Evolutionary conservation across 2,113 vertebrate species (phyloP).

Genomic region (Smithornis capensis): DNA sequence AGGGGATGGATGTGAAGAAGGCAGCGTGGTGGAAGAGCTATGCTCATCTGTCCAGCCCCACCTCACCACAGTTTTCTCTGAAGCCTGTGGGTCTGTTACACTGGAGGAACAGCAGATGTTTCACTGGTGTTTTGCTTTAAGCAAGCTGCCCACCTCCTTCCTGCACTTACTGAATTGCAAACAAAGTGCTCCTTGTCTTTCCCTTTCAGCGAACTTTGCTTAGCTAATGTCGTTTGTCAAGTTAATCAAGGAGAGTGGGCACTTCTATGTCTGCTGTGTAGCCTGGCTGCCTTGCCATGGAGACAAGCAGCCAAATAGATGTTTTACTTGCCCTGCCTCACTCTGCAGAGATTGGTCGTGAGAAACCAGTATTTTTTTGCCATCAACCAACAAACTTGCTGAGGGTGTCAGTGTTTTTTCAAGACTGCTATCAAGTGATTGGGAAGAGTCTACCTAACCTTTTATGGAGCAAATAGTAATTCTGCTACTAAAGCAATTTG

Average conservation of each 20-base stretch:
- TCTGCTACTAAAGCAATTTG: not conserved
- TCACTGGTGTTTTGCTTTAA: not conserved
- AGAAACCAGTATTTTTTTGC: not conserved
- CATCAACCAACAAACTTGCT: not conserved
- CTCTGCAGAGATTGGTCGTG: not conserved
- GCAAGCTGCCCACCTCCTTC: not conserved
- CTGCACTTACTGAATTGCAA: not conserved
- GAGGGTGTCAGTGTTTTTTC: not conserved
- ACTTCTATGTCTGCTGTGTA: not conserved
- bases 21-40: fast-evolving
- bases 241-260: slow-evolving; percentile 53
- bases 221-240: slow-evolving; percentile 49
- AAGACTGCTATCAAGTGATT: not conserved
- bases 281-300: slow-evolving; percentile 20
- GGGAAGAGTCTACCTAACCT: not conserved
- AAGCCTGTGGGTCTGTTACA: not conserved
- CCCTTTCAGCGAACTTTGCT: not conserved
- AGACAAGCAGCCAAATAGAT: slow-evolving; percentile 21
- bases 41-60: not conserved
- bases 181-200: slow-evolving; percentile 48
- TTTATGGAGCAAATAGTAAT: not conserved
- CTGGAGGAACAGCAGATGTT: not conserved
- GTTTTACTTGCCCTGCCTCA: slow-evolving; percentile 1
- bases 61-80: not conserved
- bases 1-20: not conserved